Base-by-base conservation (phyloP, 2,113 vertebrate genomes). In the Meriones unguiculatus region DNA sequence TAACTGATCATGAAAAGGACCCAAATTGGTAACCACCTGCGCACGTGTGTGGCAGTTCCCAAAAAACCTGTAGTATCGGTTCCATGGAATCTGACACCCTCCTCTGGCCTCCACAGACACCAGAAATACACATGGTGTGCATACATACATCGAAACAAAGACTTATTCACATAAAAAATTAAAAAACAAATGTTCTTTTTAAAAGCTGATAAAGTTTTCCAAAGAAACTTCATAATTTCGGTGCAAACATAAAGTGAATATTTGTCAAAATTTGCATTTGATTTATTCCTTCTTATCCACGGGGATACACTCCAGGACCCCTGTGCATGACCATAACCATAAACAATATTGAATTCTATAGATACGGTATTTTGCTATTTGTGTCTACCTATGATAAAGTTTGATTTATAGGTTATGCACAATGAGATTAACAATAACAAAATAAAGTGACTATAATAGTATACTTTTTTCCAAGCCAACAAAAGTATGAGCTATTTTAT, bases 241-340 rank as follows among this genome's bases (percentile, higher is more conserved):
- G 7, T 80, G 28, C 30, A 80, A 80, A 80, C 54, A 54, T 80
- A 85, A 93, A 90, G 87, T 80, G 17, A 92, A 64, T 57, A 90
- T 88, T 65, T 96, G 30, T 65, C 65, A 84, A 72, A 96, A 69
- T n/a, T 92, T 87, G 72, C 73, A 69, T 82, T 85, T 69, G 57
- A 2, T 11, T 18, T 69, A 41, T 12, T 35, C 64, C 17, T 17
- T 1, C 35, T 82, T 65, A 65, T 65, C 46, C 46, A 93, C 35
- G 87, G 22, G 1, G 7, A 78, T 38, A 30, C 1, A 38, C 38
- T 30, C 46, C 7, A 67, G 69, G 25, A 67, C 2, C 8, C 32
- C 59, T 18, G 4, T 57, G n/a, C 15, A 93, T 67, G 32, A n/a
- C 52, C 41, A 15, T 62, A 81, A 80, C 20, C n/a, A 62, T n/a